These are phyloP conservation scores for Florisuga fusca DNA, from an alignment of 2,797 vertebrate species.

Conservation along the genomic window DNA sequence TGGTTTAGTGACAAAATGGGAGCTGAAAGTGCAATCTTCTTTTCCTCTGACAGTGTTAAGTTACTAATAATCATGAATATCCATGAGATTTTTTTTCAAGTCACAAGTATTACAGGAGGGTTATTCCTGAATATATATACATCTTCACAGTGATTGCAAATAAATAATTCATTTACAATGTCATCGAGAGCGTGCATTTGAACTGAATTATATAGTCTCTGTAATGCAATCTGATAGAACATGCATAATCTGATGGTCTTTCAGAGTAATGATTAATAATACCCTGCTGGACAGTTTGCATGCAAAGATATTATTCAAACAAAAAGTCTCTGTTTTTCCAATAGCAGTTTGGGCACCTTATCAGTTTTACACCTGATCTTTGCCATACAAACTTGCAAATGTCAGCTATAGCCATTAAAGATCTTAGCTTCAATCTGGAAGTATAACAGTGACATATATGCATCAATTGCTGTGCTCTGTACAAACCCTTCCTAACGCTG, in stretches of 20 bases:
- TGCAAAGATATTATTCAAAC: neutral
- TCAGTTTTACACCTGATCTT: neutral
- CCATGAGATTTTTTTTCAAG: neutral
- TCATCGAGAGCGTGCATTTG: neutral
- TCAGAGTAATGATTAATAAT: neutral
- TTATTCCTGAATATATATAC: neutral
- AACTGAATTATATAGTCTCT: neutral
- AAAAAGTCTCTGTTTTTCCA: neutral
- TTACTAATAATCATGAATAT: neutral
- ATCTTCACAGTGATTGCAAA: neutral
- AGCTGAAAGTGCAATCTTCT: neutral
- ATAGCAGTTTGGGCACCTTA: neutral
- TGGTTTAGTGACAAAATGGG: neutral
- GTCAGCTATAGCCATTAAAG: neutral
- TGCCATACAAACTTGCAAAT: neutral
- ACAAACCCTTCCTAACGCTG: neutral
- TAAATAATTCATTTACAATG: neutral
- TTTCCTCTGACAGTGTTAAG: neutral
- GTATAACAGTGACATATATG: neutral
- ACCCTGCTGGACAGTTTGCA: neutral
- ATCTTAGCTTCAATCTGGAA: neutral
- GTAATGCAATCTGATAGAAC: neutral
- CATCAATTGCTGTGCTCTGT: neutral
- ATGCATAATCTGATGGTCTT: neutral
- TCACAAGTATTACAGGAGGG: neutral